Evolutionary conservation across 2,113 vertebrate genomes (phyloP), one percentile per base, ranked within the genome.

Genomic region (Siniperca knerii): DNA sequence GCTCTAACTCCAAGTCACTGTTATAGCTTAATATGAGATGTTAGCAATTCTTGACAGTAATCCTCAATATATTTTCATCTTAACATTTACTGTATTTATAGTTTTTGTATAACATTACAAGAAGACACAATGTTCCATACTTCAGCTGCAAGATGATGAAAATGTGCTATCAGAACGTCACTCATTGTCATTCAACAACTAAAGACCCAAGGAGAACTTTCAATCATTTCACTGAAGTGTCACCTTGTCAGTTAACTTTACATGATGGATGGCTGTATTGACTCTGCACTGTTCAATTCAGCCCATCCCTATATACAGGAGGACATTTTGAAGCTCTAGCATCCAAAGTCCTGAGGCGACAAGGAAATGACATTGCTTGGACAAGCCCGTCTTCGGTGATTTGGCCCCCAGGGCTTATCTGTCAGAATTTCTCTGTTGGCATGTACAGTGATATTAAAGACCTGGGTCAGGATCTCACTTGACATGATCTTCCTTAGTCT

Each of bases 181-280:
- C 66, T 86, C 75, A 83, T 81, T 76, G 55, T 83, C 78, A 55
- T 75, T 82, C 75, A 76, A 55, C 73, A 70, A 46, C 84, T 25
- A 23, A 76, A 84, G 54, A 65, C 60, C 85, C 55, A n/a, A 52
- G 4, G 75, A 75, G 70, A 72, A 70, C 60, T 69, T 83, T 61
- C 29, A 48, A 40, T 81, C 20, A 21, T 75, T 74, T 80, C 78
- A 81, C 87, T 86, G 33, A 87, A 83, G 69, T 83, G 84, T 88
- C 89, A 86, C 57, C 70, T 87, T 92, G 86, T 90, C 91, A 87
- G 54, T 81, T 89, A 75, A 68, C 35, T 44, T 80, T 55, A 33
- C 46, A 82, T 87, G 87, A 94, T 77, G 70, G 78, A 93, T 81
- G 61, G 79, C 64, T 80, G 76, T 81, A 79, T 90, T 71, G 82